phyloP scores from a whole-genome alignment of 2,797 vertebrate species.

The Girardinus metallicus region DNA sequence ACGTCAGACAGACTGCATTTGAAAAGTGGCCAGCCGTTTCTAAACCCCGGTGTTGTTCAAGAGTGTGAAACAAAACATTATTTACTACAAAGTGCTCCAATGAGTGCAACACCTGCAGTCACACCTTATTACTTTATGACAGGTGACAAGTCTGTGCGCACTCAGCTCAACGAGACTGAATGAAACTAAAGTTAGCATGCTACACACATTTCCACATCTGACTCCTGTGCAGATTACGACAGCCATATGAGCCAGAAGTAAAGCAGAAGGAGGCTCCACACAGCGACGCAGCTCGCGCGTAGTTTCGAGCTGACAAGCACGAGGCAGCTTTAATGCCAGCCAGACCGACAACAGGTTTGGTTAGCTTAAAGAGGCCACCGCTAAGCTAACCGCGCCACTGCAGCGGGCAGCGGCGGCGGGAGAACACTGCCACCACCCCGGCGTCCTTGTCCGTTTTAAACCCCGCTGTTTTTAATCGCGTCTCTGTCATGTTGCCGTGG shows the following conservation, averaged over 20 bases:
- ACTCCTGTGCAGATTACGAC: neutral
- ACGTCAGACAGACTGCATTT: neutral
- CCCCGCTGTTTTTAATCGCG: neutral
- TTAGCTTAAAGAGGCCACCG: slow-evolving; percentile 53
- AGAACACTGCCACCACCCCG: neutral
- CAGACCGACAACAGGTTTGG: slow-evolving; percentile 22
- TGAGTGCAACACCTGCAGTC: neutral
- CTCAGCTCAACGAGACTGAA: neutral
- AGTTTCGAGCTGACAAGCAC: neutral
- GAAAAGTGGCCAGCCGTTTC: neutral
- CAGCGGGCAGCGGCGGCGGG: slow-evolving; percentile 12
- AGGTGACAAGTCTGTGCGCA: neutral
- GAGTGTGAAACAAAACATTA: neutral
- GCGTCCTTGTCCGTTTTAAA: neutral
- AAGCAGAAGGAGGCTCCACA: neutral
- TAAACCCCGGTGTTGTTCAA: neutral
- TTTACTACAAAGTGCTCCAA: neutral
- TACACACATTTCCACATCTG: neutral
- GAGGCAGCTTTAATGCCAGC: neutral
- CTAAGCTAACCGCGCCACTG: slow-evolving; percentile 53
- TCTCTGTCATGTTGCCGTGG: neutral
- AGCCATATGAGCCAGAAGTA: neutral
- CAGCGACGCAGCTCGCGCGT: rapidly evolving
- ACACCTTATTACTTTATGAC: neutral
- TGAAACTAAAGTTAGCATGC: slow-evolving; percentile 2